phyloP scores from a whole-genome alignment of 2,113 vertebrate species.

The Ailuropoda melanoleuca region DNA sequence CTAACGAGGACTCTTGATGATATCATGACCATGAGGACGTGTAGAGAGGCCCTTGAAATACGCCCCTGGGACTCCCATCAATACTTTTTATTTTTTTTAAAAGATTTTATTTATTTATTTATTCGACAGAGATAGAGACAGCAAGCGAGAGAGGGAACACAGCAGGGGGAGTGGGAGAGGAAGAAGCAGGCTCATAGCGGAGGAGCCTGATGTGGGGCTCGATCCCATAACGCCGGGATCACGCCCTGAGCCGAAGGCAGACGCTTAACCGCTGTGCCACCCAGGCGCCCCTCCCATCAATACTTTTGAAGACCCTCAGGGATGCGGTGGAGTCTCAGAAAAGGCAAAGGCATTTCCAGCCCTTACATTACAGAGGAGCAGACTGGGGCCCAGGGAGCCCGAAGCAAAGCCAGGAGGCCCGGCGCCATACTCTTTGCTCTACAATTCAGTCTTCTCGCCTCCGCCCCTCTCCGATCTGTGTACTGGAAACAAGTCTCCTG shows the following conservation, averaged over 20 bases:
- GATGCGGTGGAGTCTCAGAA: not conserved
- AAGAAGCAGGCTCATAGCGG: too few species aligned
- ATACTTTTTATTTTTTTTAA: too few species aligned
- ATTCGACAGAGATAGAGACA: too few species aligned
- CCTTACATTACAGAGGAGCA: not conserved
- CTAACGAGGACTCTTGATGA: not conserved
- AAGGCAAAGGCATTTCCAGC: not conserved
- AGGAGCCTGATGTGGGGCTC: too few species aligned
- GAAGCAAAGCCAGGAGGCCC: not conserved
- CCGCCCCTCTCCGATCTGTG: not conserved
- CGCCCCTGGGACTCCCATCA: not conserved
- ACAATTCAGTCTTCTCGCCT: fast-evolving
- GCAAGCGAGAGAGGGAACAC: too few species aligned
- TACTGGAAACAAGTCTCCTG: not conserved
- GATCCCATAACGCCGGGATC: too few species aligned
- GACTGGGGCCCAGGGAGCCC: not conserved
- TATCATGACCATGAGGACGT: not conserved
- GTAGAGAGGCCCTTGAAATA: not conserved
- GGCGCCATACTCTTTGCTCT: not conserved
- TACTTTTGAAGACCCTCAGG: not conserved
- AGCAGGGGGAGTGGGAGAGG: too few species aligned
- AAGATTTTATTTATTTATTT: too few species aligned
- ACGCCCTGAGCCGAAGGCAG: too few species aligned
- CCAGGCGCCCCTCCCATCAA: too few species aligned
- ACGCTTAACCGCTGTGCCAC: too few species aligned